Evolutionary conservation across 2,797 vertebrate genomes (phyloP), one percentile per base, ranked within the genome.

Genomic region (Protosalanx chinensis): DNA sequence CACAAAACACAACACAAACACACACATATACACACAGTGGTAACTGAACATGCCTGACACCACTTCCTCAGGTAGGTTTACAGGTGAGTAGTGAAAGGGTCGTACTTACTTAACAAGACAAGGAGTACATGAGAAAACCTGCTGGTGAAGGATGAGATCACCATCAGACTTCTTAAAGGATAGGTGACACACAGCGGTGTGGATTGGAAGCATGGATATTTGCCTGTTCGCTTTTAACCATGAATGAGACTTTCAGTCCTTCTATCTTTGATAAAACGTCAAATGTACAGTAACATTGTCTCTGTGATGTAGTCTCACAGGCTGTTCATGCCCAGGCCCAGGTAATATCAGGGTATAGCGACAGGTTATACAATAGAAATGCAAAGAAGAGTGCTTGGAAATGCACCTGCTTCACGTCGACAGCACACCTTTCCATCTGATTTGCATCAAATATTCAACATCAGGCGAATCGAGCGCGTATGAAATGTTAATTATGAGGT

Each of bases 121-220:
- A 76, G 73, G 58, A 20, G 69, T 73, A 71, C 73, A 71, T 73
- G 78, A 77, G 62, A 67, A 68, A 71, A 83, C 70, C 64, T 75
- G 74, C 60, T 66, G 72, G 64, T 53, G 64, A n/a, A 4, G 72
- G 70, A 82, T 61, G 41, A 75, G 82, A 72, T 85, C 75, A 53
- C 64, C 65, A 62, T 29, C 20, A 37, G 20, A 46, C 72, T 73
- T 63, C 64, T 72, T 79, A 80, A 66, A 78, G 75, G 74, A 79
- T 83, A 76, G 81, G 86, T 81, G 61, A 33, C n/a, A 81, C 84
- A 70, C 75, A 86, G 63, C 72, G 79, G 30, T 30, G 80, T 79
- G 6, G 78, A 84, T 74, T 74, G 70, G 5, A 67, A 60, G 58
- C 18, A 27, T 30, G 33, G 32, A 29, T 7, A 65, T 67, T 72